Percentiles rank a stretch among this genome's conserved stretches.
phyloP scores from a whole-genome alignment of 64 coral and sea anemone species.

The Montipora sp. region DNA sequence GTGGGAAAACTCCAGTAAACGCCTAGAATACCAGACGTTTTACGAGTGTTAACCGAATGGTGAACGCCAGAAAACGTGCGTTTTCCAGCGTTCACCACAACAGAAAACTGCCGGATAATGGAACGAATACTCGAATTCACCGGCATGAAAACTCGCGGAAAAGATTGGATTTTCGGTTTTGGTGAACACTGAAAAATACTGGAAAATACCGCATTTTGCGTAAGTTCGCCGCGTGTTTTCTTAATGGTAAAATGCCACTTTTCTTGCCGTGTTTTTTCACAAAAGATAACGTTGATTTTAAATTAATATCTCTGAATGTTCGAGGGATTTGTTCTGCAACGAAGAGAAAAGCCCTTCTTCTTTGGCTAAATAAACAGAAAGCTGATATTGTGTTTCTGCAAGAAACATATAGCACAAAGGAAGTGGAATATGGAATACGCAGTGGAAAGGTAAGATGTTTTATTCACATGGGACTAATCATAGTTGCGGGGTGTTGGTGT shows the following conservation, averaged over 20 bases:
- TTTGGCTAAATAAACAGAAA: conserved; percentile 46
- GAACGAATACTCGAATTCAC: no score
- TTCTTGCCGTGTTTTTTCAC: neutral
- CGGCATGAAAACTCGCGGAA: no score
- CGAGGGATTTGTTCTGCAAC: conserved; percentile 8
- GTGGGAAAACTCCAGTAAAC: neutral
- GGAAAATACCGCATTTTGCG: no score
- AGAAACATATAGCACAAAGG: conserved; percentile 62
- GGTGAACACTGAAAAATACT: no score
- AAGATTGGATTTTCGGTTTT: no score
- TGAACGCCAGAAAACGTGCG: neutral
- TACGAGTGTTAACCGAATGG: neutral
- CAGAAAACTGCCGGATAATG: no score
- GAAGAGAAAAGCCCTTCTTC: conserved; percentile 31
- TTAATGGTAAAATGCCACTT: no score
- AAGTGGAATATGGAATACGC: conserved; percentile 56
- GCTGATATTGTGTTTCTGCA: conserved; percentile 56
- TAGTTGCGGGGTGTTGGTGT: neutral
- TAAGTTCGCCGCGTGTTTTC: no score
- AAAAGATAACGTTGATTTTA: conserved; percentile 34
- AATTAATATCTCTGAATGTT: conserved; percentile 45
- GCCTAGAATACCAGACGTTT: neutral
- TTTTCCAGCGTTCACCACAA: neutral
- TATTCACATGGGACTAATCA: conserved; percentile 52
- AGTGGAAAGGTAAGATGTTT: conserved; percentile 64